These are phyloP conservation scores for Xerus inauris DNA, from an alignment of 2,113 vertebrate genomes.

Conservation along the genomic window DNA sequence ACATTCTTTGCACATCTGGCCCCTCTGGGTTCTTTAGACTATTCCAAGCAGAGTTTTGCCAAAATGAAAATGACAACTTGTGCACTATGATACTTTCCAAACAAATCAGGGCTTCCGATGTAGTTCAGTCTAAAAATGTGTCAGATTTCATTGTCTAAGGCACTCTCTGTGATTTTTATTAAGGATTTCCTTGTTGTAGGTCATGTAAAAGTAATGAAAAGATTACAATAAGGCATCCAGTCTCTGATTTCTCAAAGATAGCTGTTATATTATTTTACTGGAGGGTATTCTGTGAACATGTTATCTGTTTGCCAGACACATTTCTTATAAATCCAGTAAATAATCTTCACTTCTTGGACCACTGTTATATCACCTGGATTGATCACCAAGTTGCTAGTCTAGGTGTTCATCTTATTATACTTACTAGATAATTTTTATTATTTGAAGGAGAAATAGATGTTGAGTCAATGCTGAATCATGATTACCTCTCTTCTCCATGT, in stretches of 20 bases:
- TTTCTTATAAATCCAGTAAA: neutral
- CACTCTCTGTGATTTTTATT: constrained; percentile 43
- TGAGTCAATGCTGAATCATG: neutral
- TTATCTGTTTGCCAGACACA: neutral
- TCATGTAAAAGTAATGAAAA: constrained; percentile 13
- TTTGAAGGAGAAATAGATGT: neutral
- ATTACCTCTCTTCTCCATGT: constrained; percentile 28
- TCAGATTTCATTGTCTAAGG: constrained; percentile 33
- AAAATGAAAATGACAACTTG: constrained; percentile 53
- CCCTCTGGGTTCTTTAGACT: neutral
- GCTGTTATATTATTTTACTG: neutral
- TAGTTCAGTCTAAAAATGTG: constrained; percentile 19
- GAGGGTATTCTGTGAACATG: neutral
- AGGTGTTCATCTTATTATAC: neutral
- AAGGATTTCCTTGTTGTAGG: neutral
- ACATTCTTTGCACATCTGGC: constrained; percentile 50
- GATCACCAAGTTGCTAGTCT: neutral
- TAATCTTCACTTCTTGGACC: neutral
- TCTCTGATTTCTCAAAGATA: neutral
- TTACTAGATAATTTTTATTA: neutral
- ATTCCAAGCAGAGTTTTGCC: constrained; percentile 34
- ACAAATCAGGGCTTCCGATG: neutral
- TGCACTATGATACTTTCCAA: neutral
- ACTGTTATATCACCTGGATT: neutral
- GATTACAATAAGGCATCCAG: neutral